Percentiles rank a stretch among this genome's conserved stretches.
Evolutionary conservation across 2,113 vertebrate genomes (phyloP).

Genomic region (Hucho hucho): DNA sequence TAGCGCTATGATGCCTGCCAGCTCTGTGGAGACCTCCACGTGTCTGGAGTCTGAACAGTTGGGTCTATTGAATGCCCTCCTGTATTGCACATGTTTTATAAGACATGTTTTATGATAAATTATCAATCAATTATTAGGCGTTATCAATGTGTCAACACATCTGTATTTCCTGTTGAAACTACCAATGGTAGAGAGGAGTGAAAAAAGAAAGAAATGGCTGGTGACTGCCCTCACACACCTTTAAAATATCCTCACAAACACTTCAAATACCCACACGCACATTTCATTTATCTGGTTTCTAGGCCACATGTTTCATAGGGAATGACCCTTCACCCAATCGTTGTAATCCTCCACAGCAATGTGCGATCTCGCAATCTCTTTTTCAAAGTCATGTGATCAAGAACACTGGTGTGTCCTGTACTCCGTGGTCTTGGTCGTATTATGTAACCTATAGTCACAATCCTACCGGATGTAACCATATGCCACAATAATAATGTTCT

Average conservation of each 20-base stretch:
- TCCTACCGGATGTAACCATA: not conserved
- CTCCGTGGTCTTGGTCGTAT: not conserved
- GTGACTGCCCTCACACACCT: not conserved
- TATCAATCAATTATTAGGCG: too few relatives aligned
- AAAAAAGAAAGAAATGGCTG: not conserved
- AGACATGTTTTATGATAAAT: too few relatives aligned
- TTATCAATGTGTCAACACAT: not conserved
- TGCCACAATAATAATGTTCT: too few relatives aligned
- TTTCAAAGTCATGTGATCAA: slow-evolving; percentile 22
- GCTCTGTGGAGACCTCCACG: not conserved
- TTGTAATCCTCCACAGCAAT: slow-evolving; percentile 66
- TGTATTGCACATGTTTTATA: not conserved
- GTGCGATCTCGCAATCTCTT: slow-evolving; percentile 48
- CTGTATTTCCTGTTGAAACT: not conserved
- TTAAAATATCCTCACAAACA: not conserved
- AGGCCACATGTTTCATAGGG: slow-evolving; percentile 61
- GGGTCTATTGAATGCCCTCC: not conserved
- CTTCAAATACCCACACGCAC: not conserved
- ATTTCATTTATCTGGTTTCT: slow-evolving; percentile 35
- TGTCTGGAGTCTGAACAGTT: not conserved
- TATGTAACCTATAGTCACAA: not conserved
- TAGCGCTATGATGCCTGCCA: not conserved
- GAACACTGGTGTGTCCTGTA: not conserved
- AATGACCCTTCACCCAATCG: slow-evolving; percentile 54
- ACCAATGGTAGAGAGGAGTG: not conserved